These are phyloP conservation scores for Saimiri boliviensis DNA, from an alignment of 2,113 vertebrate genomes.

Conservation along the genomic window DNA sequence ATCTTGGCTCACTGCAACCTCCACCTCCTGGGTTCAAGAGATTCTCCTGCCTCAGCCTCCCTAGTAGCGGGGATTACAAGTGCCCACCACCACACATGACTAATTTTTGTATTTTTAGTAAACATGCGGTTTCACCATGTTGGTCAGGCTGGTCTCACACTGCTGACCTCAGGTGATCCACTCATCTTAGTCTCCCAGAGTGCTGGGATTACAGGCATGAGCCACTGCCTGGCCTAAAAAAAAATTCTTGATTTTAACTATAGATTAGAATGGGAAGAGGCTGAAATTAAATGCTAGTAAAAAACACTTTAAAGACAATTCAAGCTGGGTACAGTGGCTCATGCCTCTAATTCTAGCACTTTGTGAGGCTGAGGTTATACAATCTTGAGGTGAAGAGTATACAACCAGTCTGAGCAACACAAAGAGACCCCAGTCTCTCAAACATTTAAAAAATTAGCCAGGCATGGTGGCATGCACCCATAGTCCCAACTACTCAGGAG, in stretches of 20 bases:
- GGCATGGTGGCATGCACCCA: not conserved
- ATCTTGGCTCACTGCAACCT: not conserved
- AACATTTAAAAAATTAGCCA: not conserved
- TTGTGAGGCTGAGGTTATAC: not conserved
- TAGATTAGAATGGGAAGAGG: too few relatives aligned
- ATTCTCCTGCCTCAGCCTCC: not conserved
- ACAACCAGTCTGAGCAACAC: not conserved
- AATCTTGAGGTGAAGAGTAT: not conserved
- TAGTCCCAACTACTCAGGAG: not conserved
- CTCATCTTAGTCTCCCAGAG: not conserved
- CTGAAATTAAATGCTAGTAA: too few relatives aligned
- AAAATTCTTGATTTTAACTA: too few relatives aligned
- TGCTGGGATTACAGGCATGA: not conserved
- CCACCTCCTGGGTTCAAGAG: not conserved
- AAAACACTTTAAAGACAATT: too few relatives aligned
- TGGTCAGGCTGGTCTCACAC: not conserved
- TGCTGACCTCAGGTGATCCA: not conserved
- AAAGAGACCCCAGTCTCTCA: not conserved
- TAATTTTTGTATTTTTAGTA: not conserved
- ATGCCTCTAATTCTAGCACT: not conserved
- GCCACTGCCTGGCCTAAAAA: not conserved
- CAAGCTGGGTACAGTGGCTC: not conserved
- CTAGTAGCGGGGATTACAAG: not conserved
- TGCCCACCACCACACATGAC: not conserved
- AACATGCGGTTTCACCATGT: not conserved